phyloP scores from a whole-genome alignment of 2,888 invertebrate species.

The Drosophila subquinaria region DNA sequence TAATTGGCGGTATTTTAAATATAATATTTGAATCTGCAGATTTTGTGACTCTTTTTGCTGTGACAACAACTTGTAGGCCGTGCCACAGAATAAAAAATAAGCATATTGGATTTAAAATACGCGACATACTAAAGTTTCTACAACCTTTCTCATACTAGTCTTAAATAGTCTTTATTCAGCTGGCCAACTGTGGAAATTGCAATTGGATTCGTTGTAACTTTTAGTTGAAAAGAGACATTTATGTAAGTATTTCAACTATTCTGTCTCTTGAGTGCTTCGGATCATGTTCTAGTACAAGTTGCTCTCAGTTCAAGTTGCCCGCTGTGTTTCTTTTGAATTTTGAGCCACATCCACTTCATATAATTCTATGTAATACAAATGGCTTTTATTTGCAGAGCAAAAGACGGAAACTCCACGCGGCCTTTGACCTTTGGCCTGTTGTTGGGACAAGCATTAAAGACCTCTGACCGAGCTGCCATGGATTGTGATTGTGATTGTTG shows the following conservation, averaged over 20 bases:
- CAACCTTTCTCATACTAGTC: not conserved
- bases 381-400: not conserved
- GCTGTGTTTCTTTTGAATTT: conserved; percentile 16
- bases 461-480: not conserved
- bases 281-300: not conserved
- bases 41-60: not conserved
- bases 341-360: conserved; percentile 10
- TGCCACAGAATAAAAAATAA: conserved; percentile 8
- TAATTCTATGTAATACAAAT: conserved; percentile 7
- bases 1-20: not conserved
- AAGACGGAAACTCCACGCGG: not conserved
- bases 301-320: conserved; percentile 1
- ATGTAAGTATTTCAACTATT: conserved; percentile 8
- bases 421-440: conserved; percentile 4
- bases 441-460: not conserved
- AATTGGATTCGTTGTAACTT: conserved; percentile 5
- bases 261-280: not conserved
- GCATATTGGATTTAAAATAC: conserved; percentile 6
- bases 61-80: not conserved
- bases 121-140: not conserved
- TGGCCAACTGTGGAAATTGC: not conserved
- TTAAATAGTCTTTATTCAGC: not conserved
- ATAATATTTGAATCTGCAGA: not conserved
- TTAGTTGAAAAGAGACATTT: not conserved
- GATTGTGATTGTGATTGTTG: conserved; percentile 33